A percentile compares a stretch with the other conserved stretches of the same genome.
These are phyloP conservation scores for Geopemphigus sp. DNA, from an alignment of 1,140 invertebrate genomes.

Conservation along the genomic window DNA sequence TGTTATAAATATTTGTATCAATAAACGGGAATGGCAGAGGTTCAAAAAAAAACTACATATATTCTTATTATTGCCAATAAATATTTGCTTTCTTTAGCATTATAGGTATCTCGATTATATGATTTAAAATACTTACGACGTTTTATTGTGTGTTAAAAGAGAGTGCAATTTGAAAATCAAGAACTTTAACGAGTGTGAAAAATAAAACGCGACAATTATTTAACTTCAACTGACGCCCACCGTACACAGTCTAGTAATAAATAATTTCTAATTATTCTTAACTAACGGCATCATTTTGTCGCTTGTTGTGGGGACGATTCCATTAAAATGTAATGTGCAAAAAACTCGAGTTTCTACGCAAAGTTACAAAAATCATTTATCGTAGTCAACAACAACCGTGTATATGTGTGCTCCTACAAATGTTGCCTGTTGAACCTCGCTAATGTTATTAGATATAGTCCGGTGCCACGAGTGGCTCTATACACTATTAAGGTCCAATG, in stretches of 20 bases:
- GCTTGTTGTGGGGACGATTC: background rate
- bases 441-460: slow-evolving; percentile 1
- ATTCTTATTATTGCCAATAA: background rate
- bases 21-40: background rate
- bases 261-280: background rate
- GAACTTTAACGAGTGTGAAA: background rate
- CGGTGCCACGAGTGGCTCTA: background rate
- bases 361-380: background rate
- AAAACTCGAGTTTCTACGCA: background rate
- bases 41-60: slow-evolving; percentile 3
- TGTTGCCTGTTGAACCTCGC: slow-evolving; percentile 26
- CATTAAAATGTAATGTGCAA: background rate
- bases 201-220: no score
- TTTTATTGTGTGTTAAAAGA: background rate
- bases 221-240: background rate
- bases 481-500: background rate
- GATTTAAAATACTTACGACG: no score
- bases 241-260: background rate
- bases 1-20: background rate
- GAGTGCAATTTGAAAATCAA: background rate
- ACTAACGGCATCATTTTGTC: background rate
- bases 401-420: background rate
- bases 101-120: no score
- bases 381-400: background rate
- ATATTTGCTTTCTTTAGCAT: background rate